phyloP scores from a whole-genome alignment of 2,888 invertebrate species.

The Steinernema scapterisci region DNA sequence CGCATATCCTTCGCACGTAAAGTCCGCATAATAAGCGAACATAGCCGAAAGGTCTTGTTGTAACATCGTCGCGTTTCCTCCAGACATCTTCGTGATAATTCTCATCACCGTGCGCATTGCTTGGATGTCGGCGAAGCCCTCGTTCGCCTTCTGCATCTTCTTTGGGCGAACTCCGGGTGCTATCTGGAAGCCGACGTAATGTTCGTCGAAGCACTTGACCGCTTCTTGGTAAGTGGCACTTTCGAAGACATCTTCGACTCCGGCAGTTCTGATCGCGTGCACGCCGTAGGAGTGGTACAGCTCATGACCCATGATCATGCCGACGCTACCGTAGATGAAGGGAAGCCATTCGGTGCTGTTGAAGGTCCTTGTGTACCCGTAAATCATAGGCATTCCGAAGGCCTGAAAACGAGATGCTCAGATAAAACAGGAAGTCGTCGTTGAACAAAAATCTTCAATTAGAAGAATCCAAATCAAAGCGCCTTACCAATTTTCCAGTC shows the following conservation, averaged over 20 bases:
- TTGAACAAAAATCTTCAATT: too few species aligned
- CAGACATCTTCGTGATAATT: background rate
- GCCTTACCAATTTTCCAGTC: too few species aligned
- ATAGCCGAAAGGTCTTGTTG: background rate
- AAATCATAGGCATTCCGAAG: background rate
- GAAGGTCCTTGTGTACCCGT: background rate
- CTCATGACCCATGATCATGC: background rate
- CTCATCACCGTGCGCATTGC: background rate
- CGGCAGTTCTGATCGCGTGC: background rate
- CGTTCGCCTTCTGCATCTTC: background rate
- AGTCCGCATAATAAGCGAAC: background rate
- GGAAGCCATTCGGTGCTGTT: background rate
- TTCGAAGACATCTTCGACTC: background rate
- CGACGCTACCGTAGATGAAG: background rate
- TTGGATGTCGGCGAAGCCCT: constrained; percentile 4
- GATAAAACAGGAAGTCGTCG: too few species aligned
- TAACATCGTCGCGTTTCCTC: background rate
- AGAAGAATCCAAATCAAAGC: too few species aligned
- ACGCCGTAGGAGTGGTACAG: background rate
- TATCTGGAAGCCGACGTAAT: background rate
- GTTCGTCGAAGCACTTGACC: background rate
- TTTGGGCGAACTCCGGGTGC: background rate
- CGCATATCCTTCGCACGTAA: background rate
- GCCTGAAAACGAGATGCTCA: background rate
- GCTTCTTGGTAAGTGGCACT: background rate